Evolutionary conservation across 2,797 vertebrate species (phyloP).

Genomic region (Bryconaethiops microstoma): DNA sequence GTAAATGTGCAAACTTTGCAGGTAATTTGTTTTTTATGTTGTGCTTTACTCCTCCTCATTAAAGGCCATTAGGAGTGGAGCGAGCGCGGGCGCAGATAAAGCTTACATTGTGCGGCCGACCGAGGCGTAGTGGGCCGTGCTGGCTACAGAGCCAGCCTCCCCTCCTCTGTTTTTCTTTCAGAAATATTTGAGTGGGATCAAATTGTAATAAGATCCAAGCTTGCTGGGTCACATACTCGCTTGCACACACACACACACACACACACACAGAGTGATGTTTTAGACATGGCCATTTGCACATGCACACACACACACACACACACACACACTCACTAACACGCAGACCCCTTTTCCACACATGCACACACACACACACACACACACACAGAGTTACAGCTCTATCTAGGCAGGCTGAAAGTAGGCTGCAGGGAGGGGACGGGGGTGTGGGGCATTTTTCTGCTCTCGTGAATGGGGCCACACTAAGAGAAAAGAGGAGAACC

Average conservation of each 20-base stretch:
- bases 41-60: constrained; percentile 74
- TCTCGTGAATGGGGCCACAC: constrained; percentile 76
- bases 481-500: constrained; percentile 73
- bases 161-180: constrained; percentile 82
- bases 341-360: constrained; percentile 31
- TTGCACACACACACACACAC: constrained; percentile 31
- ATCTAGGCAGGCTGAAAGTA: constrained; percentile 66
- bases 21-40: constrained; percentile 71
- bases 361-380: constrained; percentile 23
- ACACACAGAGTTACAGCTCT: constrained; percentile 58
- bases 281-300: constrained; percentile 61
- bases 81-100: constrained; percentile 71
- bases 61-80: constrained; percentile 68
- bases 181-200: constrained; percentile 87
- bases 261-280: constrained; percentile 24
- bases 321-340: constrained; percentile 38
- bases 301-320: constrained; percentile 48
- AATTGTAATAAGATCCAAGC: constrained; percentile 84
- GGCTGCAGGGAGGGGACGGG: constrained; percentile 60
- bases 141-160: constrained; percentile 70
- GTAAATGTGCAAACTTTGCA: constrained; percentile 65
- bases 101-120: constrained; percentile 77
- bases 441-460: constrained; percentile 61
- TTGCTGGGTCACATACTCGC: constrained; percentile 70
- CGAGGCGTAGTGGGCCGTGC: constrained; percentile 73